Base-by-base conservation (phyloP, 1,140 invertebrate species). In the Hyles euphorbiae region DNA sequence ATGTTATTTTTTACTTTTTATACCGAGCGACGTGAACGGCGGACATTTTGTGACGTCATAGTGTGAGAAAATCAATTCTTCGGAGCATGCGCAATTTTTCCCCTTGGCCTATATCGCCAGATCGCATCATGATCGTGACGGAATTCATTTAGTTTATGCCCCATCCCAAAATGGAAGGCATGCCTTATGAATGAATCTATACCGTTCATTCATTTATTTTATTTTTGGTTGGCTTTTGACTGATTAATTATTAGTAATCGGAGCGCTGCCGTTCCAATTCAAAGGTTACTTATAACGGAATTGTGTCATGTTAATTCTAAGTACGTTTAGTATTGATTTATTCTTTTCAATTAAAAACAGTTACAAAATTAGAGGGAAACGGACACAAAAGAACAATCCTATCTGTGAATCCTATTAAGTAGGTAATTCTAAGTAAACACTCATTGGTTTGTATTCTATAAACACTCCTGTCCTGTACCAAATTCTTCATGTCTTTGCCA, bases 31-130 rank as follows among this genome's bases (percentile, higher is more conserved):
- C 62, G 73, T 61, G 68, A 61, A 64, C 64, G 61, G 70, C 75
- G 58, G 80, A 76, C 82, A 87, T 85, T 53, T 85, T 85, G 81
- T 87, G 83, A 86, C 85, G 81, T 88, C 76, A 80, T 69, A 10
- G 52, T 8, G 62, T 51, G 60, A 34, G 58, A 72, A 82, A 83
- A 87, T 87, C 84, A 78, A 87, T 87, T 64, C 54, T 76, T 76
- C 68, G 44, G 71, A 54, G 76, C 83, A 78, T 80, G 85, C 83
- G 75, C 78, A 72, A 63, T 68, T 34, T 69, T 69, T 78, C 70
- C 68, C 79, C 80, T 84, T 83, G 78, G 72, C 84, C 81, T 70
- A 82, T 72, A 70, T 81, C 56, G 53, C 59, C 51, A 49, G 67
- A 63, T 63, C 55, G 61, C 53, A 60, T 68, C 64, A 53, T 67